A percentile compares a stretch with the other conserved stretches of the same genome.
Conservation (phyloP, 2,888 invertebrate genomes). For the Synanthedon andrenaeformis region DNA sequence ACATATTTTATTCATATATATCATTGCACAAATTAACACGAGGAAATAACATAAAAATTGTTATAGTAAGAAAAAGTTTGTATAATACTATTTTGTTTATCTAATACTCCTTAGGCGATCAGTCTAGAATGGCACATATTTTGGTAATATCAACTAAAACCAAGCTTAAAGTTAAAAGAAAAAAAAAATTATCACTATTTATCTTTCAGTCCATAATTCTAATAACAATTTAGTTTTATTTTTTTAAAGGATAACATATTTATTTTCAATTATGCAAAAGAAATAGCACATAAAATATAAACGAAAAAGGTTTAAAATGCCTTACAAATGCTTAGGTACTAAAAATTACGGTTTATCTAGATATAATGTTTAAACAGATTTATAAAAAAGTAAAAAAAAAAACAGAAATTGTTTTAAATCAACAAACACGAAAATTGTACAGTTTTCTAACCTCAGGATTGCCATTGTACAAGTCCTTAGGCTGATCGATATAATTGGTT, state of each 20-base stretch:
- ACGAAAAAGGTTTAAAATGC: too few relatives aligned
- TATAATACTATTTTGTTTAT: slow-evolving; percentile 20
- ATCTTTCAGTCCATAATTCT: too few relatives aligned
- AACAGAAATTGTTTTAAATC: slow-evolving; percentile 14
- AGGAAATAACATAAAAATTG: slow-evolving; percentile 18
- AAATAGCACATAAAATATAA: too few relatives aligned
- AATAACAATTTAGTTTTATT: too few relatives aligned
- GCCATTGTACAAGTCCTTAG: slow-evolving; percentile 23
- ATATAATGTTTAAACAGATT: background rate
- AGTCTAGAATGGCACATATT: slow-evolving; percentile 36
- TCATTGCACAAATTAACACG: slow-evolving; percentile 9
- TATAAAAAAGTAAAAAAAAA: slow-evolving; percentile 7
- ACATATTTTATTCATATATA: slow-evolving; percentile 1
- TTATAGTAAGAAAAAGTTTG: slow-evolving; percentile 15
- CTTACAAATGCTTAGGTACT: too few relatives aligned
- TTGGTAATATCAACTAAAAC: background rate
- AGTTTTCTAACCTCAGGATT: slow-evolving; percentile 41
- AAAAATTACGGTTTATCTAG: too few relatives aligned
- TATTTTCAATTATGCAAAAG: too few relatives aligned
- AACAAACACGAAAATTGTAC: slow-evolving; percentile 45
- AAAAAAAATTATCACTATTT: too few relatives aligned
- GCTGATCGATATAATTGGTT: slow-evolving; percentile 2
- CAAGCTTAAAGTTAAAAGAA: background rate
- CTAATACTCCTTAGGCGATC: slow-evolving; percentile 49
- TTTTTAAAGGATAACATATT: too few relatives aligned